Percentiles rank a stretch among this genome's conserved stretches.
Evolutionary conservation across 2,113 vertebrate species (phyloP).

Genomic region (Panthera leo): DNA sequence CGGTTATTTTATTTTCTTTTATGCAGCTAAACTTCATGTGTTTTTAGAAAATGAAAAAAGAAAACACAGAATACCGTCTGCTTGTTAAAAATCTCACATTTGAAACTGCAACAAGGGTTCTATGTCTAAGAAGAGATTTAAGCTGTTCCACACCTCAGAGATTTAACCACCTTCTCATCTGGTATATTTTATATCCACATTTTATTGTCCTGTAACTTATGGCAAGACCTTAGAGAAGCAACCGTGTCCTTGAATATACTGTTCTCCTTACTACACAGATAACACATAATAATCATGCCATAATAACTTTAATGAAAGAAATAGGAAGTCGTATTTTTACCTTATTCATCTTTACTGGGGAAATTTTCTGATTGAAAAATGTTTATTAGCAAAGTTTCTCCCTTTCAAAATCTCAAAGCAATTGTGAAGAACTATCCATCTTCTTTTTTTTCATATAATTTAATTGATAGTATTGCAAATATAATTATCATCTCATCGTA

Average conservation of each 20-base stretch:
- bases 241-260: not conserved
- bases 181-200: not conserved
- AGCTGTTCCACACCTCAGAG: not conserved
- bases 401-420: not conserved
- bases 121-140: not conserved
- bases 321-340: not conserved
- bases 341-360: not conserved
- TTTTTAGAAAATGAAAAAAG: not conserved
- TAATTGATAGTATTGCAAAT: not conserved
- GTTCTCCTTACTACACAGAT: not conserved
- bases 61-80: not conserved
- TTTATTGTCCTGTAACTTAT: conserved; percentile 20
- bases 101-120: not conserved
- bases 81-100: not conserved
- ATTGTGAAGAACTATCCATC: not conserved
- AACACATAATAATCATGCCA: not conserved
- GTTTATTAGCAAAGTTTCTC: not conserved
- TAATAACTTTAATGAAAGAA: conserved; percentile 21
- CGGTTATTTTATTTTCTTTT: not conserved
- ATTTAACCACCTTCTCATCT: conserved; percentile 10
- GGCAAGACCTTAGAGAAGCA: not conserved
- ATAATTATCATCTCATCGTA: not conserved
- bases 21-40: not conserved
- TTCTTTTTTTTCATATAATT: not conserved
- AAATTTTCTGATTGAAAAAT: not conserved